These are phyloP conservation scores for Gadus chalcogrammus DNA, from an alignment of 2,113 vertebrate genomes.

Conservation along the genomic window DNA sequence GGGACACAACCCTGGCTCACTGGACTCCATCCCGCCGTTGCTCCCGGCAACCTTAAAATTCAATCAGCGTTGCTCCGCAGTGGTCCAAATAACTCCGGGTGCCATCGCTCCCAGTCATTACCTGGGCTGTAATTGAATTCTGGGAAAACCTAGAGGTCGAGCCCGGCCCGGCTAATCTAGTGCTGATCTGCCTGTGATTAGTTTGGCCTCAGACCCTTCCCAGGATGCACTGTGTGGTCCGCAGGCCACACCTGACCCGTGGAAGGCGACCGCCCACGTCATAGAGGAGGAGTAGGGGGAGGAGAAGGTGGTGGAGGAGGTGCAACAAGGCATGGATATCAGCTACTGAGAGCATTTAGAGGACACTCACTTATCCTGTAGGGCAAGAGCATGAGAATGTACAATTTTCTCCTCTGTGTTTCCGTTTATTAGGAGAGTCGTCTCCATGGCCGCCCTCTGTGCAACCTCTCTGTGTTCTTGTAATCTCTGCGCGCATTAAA, in stretches of 20 bases:
- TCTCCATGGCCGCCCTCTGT: slow-evolving; percentile 28
- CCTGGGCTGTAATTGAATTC: slow-evolving; percentile 66
- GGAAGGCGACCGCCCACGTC: slow-evolving; percentile 45
- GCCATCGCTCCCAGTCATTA: slow-evolving; percentile 69
- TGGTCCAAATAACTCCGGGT: slow-evolving; percentile 67
- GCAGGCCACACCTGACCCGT: slow-evolving; percentile 51
- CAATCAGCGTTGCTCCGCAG: slow-evolving; percentile 61
- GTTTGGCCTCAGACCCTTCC: slow-evolving; percentile 50
- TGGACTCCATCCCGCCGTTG: slow-evolving; percentile 49
- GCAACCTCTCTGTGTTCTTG: slow-evolving; percentile 4
- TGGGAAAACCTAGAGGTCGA: slow-evolving; percentile 63
- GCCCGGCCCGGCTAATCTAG: slow-evolving; percentile 61
- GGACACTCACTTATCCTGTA: slow-evolving; percentile 38
- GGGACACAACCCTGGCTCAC: slow-evolving; percentile 32
- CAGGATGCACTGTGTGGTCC: slow-evolving; percentile 47
- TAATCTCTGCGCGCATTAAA: background rate
- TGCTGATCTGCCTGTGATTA: slow-evolving; percentile 70
- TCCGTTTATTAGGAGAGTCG: slow-evolving; percentile 33
- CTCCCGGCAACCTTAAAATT: slow-evolving; percentile 62
- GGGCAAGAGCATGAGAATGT: slow-evolving; percentile 48
- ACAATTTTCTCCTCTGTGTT: slow-evolving; percentile 33
- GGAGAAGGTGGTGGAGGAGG: slow-evolving; percentile 17
- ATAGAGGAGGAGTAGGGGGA: slow-evolving; percentile 13
- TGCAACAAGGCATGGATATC: slow-evolving; percentile 51
- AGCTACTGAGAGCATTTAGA: slow-evolving; percentile 41